phyloP scores from a whole-genome alignment of 2,797 vertebrate genomes.

The Acipenser ruthenus region DNA sequence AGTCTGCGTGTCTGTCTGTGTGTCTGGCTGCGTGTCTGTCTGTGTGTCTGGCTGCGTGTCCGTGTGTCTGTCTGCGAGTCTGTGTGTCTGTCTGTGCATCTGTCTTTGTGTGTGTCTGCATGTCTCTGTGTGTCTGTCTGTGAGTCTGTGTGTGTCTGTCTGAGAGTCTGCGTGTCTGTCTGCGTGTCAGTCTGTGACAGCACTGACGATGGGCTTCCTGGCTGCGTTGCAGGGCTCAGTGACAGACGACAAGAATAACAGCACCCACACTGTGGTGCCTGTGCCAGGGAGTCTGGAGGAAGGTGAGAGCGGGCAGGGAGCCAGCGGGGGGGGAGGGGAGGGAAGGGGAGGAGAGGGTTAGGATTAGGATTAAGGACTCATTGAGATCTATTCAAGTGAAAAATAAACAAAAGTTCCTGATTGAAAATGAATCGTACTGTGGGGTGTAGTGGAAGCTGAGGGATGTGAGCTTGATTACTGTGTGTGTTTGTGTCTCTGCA shows the following conservation, averaged over 20 bases:
- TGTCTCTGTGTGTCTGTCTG: neutral
- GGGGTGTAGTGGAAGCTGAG: neutral
- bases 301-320: constrained; percentile 51
- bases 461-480: neutral
- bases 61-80: neutral
- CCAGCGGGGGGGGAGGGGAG: neutral
- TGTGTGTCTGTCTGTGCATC: neutral
- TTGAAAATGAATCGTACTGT: neutral
- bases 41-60: neutral
- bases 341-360: neutral
- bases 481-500: constrained; percentile 32
- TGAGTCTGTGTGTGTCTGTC: neutral
- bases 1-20: neutral
- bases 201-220: neutral
- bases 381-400: neutral
- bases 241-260: constrained; percentile 81
- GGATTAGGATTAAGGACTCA: constrained; percentile 1
- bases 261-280: constrained; percentile 85
- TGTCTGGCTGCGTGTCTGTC: neutral
- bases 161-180: neutral
- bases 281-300: constrained; percentile 86
- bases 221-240: constrained; percentile 72
- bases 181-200: neutral
- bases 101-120: neutral
- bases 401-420: neutral